These are phyloP conservation scores for Oenanthe melanoleuca DNA, from an alignment of 2,113 vertebrate species.

Conservation along the genomic window DNA sequence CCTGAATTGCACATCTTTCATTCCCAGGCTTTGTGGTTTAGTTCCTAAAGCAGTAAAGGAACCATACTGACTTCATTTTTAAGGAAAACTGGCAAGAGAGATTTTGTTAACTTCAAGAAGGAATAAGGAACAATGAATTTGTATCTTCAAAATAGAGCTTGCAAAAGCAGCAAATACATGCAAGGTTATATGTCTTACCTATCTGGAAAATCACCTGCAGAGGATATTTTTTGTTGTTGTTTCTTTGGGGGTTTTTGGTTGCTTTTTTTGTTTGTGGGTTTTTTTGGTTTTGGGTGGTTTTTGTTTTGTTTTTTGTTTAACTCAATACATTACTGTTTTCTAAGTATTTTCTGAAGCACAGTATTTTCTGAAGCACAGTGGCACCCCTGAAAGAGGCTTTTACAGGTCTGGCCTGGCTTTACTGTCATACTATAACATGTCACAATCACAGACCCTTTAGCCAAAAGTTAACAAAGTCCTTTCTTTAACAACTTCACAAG, in stretches of 20 bases:
- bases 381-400: background rate
- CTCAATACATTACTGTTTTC: background rate
- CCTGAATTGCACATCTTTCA: rapidly evolving
- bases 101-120: conserved; percentile 22
- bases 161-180: background rate
- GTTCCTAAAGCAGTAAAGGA: background rate
- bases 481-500: background rate
- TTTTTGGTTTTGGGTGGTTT: background rate
- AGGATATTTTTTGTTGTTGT: no score
- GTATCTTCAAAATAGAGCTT: background rate
- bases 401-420: background rate
- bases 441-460: background rate
- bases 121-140: background rate
- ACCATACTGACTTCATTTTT: background rate
- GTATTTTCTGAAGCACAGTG: background rate
- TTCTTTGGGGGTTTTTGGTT: no score
- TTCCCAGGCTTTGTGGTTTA: background rate
- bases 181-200: background rate
- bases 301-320: background rate
- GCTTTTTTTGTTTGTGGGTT: no score
- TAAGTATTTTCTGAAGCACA: background rate
- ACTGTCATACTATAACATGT: rapidly evolving
- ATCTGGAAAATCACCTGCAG: background rate
- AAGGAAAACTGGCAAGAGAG: conserved; percentile 24
- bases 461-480: background rate